Percentiles rank a stretch among this genome's conserved stretches.
These are phyloP conservation scores for Tuberolachnus salignus DNA, from an alignment of 2,888 invertebrate species.

Conservation along the genomic window DNA sequence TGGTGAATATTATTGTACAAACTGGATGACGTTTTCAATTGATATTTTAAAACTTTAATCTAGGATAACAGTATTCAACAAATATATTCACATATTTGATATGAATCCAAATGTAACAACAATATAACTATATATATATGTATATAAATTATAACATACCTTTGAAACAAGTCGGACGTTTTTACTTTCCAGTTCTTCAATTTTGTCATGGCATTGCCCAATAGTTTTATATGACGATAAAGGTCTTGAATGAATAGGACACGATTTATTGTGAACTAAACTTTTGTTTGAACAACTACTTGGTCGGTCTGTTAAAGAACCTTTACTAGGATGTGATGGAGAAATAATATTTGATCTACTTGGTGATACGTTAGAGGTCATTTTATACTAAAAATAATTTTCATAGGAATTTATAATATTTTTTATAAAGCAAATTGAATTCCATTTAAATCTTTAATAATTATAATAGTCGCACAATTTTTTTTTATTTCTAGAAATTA, in stretches of 20 bases:
- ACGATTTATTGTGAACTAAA: constrained; percentile 40
- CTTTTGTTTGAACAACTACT: constrained; percentile 51
- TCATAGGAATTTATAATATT: background rate
- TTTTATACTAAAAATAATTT: background rate
- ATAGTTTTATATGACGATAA: constrained; percentile 43
- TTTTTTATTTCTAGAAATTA: background rate
- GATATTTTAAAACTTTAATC: constrained; percentile 55
- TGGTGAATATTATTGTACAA: constrained; percentile 52
- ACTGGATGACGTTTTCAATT: constrained; percentile 39
- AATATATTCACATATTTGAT: background rate
- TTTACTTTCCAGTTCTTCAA: constrained; percentile 48
- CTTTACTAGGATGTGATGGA: constrained; percentile 40
- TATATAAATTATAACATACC: constrained; percentile 8
- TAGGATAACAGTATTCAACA: background rate
- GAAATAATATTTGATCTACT: constrained; percentile 43
- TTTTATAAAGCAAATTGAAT: background rate
- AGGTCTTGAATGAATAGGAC: constrained; percentile 37
- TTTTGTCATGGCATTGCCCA: constrained; percentile 48
- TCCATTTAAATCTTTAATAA: background rate
- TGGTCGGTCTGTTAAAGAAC: constrained; percentile 40
- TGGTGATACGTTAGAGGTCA: constrained; percentile 36
- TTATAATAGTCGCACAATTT: background rate
- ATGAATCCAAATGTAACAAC: background rate
- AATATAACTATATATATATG: constrained; percentile 1
- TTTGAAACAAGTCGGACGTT: constrained; percentile 44